Evolutionary conservation across 2,113 vertebrate genomes (phyloP), one percentile per base, ranked within the genome.

Genomic region (Alligator sinensis): DNA sequence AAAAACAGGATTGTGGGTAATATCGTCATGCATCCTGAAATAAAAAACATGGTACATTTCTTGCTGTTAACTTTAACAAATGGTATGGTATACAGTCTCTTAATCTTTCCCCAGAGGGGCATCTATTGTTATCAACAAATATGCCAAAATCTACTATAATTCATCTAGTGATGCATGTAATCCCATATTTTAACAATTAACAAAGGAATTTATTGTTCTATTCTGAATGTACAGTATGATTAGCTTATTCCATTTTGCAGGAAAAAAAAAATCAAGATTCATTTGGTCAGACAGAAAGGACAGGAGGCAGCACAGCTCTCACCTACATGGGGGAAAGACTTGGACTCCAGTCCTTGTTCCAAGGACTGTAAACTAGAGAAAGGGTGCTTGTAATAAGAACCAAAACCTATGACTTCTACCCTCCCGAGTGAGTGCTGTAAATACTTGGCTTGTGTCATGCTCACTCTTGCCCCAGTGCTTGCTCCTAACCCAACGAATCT

Each of bases 1-100:
- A 99, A 98, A 97, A 99, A 99, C n/a, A 99, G 97, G 89, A 99
- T 98, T 11, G 99, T 99, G 54, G 99, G 99, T 60, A 99, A 96
- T 87, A 99, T 96, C 74, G 99, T 99, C 99, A 99, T 99, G 96
- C 99, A 99, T 38, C 99, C 99, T 99, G 94, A 77, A 93, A 94
- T 85, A 66, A 59, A 91, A 94, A 86, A 95, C 76, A 94, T 95
- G 96, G 86, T 1, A 88, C 21, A 74, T 90, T 95, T 86, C 86
- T 77, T 87, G 1, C 72, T 86, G 72, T 76, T 92, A 62, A 90
- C 84, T 91, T 63, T 64, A 87, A 57, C 10, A 25, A 30, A 25
- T 54, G 18, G 15, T 11, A 9, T 68, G 3, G 18, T 66, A 90
- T 38, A 80, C 72, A 70, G 90, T 9, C 15, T 81, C 64, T 84